Evolutionary conservation across 2,888 invertebrate genomes (phyloP).

Genomic region (Cheilosia vulpina): DNA sequence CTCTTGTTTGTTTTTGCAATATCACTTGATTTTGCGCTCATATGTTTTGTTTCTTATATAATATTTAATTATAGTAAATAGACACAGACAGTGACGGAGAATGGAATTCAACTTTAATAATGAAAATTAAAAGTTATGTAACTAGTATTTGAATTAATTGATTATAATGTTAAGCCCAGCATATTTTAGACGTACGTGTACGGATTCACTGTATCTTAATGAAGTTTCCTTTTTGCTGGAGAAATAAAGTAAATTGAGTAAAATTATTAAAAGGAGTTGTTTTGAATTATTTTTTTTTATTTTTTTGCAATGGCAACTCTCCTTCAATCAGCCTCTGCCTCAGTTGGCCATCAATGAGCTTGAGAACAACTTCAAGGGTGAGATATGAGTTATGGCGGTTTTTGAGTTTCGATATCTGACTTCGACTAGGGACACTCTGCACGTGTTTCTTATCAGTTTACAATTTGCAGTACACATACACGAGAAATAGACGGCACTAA

Average conservation of each 20-base stretch:
- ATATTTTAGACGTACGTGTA: constrained; percentile 11
- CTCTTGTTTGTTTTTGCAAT: no score
- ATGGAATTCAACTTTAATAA: constrained; percentile 21
- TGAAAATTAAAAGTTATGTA: constrained; percentile 39
- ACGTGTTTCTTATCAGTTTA: no score
- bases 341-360: no score
- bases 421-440: no score
- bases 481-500: no score
- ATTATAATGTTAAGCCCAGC: constrained; percentile 32
- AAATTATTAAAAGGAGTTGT: neutral
- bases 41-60: constrained; percentile 10
- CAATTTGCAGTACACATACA: no score
- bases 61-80: no score
- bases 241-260: constrained; percentile 49
- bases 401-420: no score
- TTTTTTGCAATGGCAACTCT: neutral
- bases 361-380: no score
- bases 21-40: neutral
- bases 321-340: neutral
- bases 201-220: constrained; percentile 46
- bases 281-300: neutral
- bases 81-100: constrained; percentile 23
- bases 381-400: no score
- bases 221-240: constrained; percentile 58
- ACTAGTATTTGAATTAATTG: constrained; percentile 59